phyloP scores from a whole-genome alignment of 2,113 vertebrate genomes.

The Oncorhynchus tshawytscha region DNA sequence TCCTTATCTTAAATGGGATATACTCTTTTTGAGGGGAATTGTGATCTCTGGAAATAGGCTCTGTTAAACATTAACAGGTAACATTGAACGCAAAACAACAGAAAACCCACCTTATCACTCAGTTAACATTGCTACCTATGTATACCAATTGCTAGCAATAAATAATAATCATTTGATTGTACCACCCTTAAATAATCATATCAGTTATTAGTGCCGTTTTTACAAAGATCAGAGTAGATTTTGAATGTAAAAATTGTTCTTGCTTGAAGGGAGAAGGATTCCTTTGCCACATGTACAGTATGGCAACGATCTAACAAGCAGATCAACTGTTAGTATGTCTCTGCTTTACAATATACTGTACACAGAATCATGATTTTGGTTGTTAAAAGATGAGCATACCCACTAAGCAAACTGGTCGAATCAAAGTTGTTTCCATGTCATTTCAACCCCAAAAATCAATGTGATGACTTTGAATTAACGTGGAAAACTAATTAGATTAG shows the following conservation, averaged over 20 bases:
- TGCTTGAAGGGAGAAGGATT: constrained; percentile 21
- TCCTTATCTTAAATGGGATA: constrained; percentile 25
- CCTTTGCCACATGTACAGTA: constrained; percentile 2
- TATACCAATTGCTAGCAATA: constrained; percentile 28
- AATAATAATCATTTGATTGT: constrained; percentile 65
- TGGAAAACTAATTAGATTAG: no score
- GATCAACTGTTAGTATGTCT: constrained; percentile 40
- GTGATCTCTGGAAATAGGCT: constrained; percentile 54
- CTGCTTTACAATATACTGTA: constrained; percentile 44
- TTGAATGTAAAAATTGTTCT: constrained; percentile 20
- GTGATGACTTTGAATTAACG: no score
- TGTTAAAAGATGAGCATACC: constrained; percentile 28
- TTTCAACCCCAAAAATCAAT: no score
- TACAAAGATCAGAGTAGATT: constrained; percentile 16
- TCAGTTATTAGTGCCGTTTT: constrained; percentile 31
- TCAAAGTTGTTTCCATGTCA: no score
- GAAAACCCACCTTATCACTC: constrained; percentile 33
- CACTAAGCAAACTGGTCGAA: no score
- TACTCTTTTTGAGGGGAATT: constrained; percentile 22
- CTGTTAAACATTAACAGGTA: constrained; percentile 50
- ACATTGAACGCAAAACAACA: constrained; percentile 42
- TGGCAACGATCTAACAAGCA: constrained; percentile 9
- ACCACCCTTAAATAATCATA: constrained; percentile 36
- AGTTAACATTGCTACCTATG: constrained; percentile 37
- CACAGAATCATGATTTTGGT: constrained; percentile 48